Base-by-base conservation (phyloP, 2,888 invertebrate genomes). In the Eupsilia transversa region DNA sequence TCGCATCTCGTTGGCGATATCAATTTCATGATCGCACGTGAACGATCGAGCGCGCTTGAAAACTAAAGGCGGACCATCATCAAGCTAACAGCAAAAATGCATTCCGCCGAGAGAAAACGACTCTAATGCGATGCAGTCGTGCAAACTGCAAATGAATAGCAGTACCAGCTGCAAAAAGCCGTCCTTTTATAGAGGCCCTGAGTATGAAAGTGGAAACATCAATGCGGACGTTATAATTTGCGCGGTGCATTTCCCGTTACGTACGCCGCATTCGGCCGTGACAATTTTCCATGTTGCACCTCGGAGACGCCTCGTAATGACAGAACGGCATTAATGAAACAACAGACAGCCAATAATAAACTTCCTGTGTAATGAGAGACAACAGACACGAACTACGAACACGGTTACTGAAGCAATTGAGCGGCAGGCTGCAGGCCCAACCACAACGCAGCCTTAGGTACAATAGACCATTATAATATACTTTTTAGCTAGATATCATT, bases 241-340 rank as follows among this genome's bases (percentile, higher is more conserved):
- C 91, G 86, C 90, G 87, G 89, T 87, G 89, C 86, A 86, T 88
- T 91, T 94, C 92, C 95, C 94, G 95, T 94, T 95, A 94, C 82
- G 86, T 89, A 84, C 89, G 89, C 93, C 92, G 93, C 94, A 92
- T 91, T 91, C 89, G 89, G 80, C 90, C 91, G 89, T 91, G 82
- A 86, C 80, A 83, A 87, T 86, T 83, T 87, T 86, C 87, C 86
- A 87, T 86, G 83, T 84, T 72, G 89, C 91, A 90, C 91, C 90
- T 89, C 89, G 79, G 89, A 85, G 89, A 91, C 89, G 90, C 88
- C 90, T 91, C 83, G 88, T 93, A 94, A 94, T 94, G 89, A 93
- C 91, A 91, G 92, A 92, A 93, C 89, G 88, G 89, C 92, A 87
- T 87, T 93, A 93, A 94, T 93, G 92, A 93, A 94, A 94, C 91